These are phyloP conservation scores for Brenthis daphne DNA, from an alignment of 2,888 invertebrate genomes.

Conservation along the genomic window DNA sequence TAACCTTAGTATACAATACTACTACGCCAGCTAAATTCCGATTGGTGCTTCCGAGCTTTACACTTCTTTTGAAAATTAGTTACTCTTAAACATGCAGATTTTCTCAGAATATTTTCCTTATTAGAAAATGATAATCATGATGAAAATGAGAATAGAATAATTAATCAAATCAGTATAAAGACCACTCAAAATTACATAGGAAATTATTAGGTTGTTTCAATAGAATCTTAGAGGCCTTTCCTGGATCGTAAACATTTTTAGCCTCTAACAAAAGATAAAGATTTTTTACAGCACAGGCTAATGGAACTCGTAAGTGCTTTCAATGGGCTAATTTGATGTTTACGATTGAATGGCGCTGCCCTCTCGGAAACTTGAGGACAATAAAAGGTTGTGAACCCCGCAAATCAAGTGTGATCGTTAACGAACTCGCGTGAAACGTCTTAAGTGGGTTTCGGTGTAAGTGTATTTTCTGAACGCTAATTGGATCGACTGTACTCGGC, in stretches of 20 bases:
- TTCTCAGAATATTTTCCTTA: no score
- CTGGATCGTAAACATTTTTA: conserved; percentile 37
- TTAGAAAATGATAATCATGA: not conserved
- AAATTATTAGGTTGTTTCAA: conserved; percentile 38
- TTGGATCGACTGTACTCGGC: conserved; percentile 70
- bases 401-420: conserved; percentile 46
- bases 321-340: conserved; percentile 42
- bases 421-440: conserved; percentile 60
- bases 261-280: conserved; percentile 38
- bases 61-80: no score
- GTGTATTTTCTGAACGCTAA: conserved; percentile 67
- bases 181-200: conserved; percentile 30
- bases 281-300: conserved; percentile 41
- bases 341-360: conserved; percentile 40
- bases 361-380: conserved; percentile 38
- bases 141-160: not conserved
- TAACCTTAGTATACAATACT: no score
- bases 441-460: conserved; percentile 75
- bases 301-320: conserved; percentile 41
- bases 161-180: conserved; percentile 29
- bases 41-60: no score
- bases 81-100: no score
- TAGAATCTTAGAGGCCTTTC: conserved; percentile 31
- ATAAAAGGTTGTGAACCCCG: conserved; percentile 30
- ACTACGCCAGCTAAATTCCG: no score